Evolutionary conservation across 2,888 invertebrate species (phyloP), one percentile per base, ranked within the genome.

Genomic region (Rhingia rostrata): DNA sequence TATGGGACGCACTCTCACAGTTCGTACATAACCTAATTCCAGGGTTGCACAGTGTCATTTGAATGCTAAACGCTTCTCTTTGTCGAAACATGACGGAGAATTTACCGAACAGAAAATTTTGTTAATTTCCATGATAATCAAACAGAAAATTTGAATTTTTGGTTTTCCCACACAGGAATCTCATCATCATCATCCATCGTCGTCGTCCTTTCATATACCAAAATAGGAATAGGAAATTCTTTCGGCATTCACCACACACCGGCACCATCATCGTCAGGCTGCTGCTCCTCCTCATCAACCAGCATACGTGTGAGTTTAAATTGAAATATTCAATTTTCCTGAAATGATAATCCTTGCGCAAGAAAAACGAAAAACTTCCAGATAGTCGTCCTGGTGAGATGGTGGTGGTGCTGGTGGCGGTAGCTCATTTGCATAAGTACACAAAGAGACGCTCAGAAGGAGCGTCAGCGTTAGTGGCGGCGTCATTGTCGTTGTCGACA

Each of bases 51-150:
- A 84, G 66, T 70, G 66, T 70, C 79, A 84, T 84, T 80, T 84
- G 84, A 84, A 84, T 84, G 80, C 70, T 84, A 84, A 84, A 84
- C 84, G 70, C 35, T 45, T 45, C 43, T 2, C 10, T 14, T 35
- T 35, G 60, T 56, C 58, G 35, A 41, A 67, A 49, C 58, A 77
- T 67, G 72, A 47, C 61, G 41, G 64, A 60, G 74, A 70, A 70
- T 69, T 74, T 61, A 49, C 73, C 64, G 64, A 75, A 81, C 63
- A 81, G 67, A 81, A 69, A 81, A 85, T 85, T 85, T 81, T 85
- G 75, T 85, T 85, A 85, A 85, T 85, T 85, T 85, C 85, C 85
- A 85, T 85, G 85, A 81, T 85, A 85, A 85, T 85, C 85, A 85
- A 85, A 85, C 85, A 72, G 85, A 81, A 77, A 85, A 84, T 84